Base-by-base conservation (phyloP, 2,888 invertebrate species). In the Aleiodes testaceus region DNA sequence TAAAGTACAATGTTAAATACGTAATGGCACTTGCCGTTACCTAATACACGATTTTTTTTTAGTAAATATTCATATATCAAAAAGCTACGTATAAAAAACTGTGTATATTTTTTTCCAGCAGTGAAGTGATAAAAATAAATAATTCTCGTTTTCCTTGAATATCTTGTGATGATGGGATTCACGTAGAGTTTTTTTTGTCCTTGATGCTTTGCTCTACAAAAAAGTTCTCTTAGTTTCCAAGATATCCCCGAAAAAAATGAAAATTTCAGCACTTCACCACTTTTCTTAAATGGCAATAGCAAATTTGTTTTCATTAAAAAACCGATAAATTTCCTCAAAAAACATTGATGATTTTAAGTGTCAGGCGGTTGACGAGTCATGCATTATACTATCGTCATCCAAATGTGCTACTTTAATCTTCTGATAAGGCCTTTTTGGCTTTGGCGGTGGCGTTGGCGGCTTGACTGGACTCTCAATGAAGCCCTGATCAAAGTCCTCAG, bases 391-490 rank as follows among this genome's bases (percentile, higher is more conserved):
- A 61, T 82, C 81, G 22, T 76, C 64, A 14, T 81, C 74, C 44
- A 74, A 76, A 12, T 77, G 72, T 11, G 75, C 76, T 5, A 75
- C 64, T 59, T 75, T 78, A 14, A 63, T 36, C 9, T 74, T 11
- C 47, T 50, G 75, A 68, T 18, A 76, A 36, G 80, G 77, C 73
- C 83, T 79, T 71, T 85, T 85, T 12, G 89, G 89, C 82, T 90
- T 90, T 0, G 90, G 90, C 0, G 90, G 90, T 3, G 90, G 90
- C 26, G 87, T 87, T 0, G 89, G 89, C 1, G 89, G 89, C 74
- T 87, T 85, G 42, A 82, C 84, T 22, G 82, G 79, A 72, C 74
- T 70, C 12, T 82, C 83, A 61, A 82, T n/a, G 84, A 82, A 44
- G 22, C 14, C 52, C 79, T 79, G 75, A 79, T 68, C 79, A 81